These are phyloP conservation scores for Acropternis orthonyx DNA, from an alignment of 2,797 vertebrate genomes.

Conservation along the genomic window DNA sequence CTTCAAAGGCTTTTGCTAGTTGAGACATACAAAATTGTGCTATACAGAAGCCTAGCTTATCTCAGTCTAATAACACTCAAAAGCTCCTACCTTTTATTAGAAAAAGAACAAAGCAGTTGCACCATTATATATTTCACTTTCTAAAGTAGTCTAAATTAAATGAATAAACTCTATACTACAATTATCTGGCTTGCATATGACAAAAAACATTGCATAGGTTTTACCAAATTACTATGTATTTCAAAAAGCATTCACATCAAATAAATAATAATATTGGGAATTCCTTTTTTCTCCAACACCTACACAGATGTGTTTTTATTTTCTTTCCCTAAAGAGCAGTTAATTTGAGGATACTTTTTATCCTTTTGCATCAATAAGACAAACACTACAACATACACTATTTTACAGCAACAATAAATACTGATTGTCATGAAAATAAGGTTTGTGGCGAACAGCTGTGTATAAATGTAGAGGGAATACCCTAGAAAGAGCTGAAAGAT, in stretches of 20 bases:
- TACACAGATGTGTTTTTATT: neutral
- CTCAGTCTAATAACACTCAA: conserved; percentile 83
- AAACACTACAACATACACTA: conserved; percentile 9
- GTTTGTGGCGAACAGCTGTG: neutral
- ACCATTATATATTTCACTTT: conserved; percentile 63
- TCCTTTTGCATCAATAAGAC: conserved; percentile 10
- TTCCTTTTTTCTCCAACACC: neutral
- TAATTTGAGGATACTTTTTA: conserved; percentile 10
- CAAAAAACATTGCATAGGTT: neutral
- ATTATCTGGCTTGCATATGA: neutral
- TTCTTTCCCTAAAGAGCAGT: neutral
- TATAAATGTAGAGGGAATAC: conserved; percentile 27
- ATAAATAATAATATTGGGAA: neutral
- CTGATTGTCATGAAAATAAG: conserved; percentile 30
- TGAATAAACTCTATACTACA: conserved; percentile 5
- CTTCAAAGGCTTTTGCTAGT: conserved; percentile 82
- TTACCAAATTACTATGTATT: neutral
- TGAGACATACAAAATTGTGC: conserved; percentile 75
- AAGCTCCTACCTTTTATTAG: conserved; percentile 77
- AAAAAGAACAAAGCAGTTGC: conserved; percentile 74
- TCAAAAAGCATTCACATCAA: neutral
- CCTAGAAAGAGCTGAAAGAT: neutral
- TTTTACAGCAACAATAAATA: neutral
- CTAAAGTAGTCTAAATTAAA: conserved; percentile 59
- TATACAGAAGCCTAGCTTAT: conserved; percentile 85